Percentiles rank a stretch among this genome's conserved stretches.
Evolutionary conservation across 2,888 invertebrate species (phyloP).

Genomic region (Lasioglossum malachurum): DNA sequence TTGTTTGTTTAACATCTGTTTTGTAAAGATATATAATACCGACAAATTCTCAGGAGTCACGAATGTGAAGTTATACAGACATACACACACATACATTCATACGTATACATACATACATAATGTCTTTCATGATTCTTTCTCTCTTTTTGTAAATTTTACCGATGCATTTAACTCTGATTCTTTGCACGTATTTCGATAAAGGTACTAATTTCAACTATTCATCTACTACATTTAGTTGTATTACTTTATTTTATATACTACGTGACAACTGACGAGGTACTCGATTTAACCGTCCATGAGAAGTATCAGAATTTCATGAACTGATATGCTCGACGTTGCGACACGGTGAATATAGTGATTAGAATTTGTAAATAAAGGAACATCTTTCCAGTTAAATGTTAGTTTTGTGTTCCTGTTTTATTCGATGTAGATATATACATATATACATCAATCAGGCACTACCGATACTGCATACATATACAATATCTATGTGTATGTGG

Average conservation of each 20-base stretch:
- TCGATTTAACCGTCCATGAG: slow-evolving; percentile 69
- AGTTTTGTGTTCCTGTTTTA: slow-evolving; percentile 48
- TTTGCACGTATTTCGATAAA: slow-evolving; percentile 3
- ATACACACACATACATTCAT: background rate
- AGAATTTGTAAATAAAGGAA: slow-evolving; percentile 67
- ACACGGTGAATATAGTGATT: slow-evolving; percentile 61
- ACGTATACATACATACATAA: background rate
- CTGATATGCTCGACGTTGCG: slow-evolving; percentile 49
- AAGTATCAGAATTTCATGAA: slow-evolving; percentile 61
- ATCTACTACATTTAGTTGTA: slow-evolving; percentile 40
- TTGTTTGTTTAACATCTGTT: background rate
- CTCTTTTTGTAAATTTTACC: slow-evolving; percentile 21
- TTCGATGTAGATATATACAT: slow-evolving; percentile 14
- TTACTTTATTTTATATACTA: slow-evolving; percentile 41
- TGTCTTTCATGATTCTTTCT: background rate
- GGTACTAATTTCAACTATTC: slow-evolving; percentile 21
- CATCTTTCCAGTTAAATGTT: slow-evolving; percentile 59
- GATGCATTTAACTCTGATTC: slow-evolving; percentile 31
- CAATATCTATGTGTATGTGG: background rate
- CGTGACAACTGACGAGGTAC: slow-evolving; percentile 47
- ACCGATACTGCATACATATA: background rate
- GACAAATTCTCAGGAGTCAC: slow-evolving; percentile 5
- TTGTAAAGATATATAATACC: background rate
- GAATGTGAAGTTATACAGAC: background rate
- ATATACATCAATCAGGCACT: slow-evolving; percentile 33